phyloP scores from a whole-genome alignment of 2,888 invertebrate genomes.

The Drosophila percnosoma region DNA sequence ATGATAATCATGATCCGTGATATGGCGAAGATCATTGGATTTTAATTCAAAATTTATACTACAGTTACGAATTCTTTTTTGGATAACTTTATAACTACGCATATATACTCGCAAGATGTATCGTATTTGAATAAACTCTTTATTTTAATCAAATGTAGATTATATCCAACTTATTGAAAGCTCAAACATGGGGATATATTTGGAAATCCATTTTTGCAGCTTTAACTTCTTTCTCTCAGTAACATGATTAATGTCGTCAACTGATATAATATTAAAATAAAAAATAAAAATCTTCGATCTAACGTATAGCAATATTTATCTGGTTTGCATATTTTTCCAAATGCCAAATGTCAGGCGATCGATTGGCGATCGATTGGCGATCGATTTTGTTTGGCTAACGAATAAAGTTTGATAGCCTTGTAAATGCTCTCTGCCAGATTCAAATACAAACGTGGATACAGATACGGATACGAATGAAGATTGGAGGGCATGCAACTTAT shows the following conservation, averaged over 20 bases:
- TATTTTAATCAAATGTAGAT: not conserved
- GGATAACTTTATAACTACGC: not conserved
- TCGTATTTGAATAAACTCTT: not conserved
- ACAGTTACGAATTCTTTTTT: not conserved
- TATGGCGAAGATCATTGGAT: not conserved
- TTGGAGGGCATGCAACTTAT: slow-evolving; percentile 55
- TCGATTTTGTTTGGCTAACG: slow-evolving; percentile 17
- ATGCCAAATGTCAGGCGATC: slow-evolving; percentile 45
- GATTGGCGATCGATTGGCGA: slow-evolving; percentile 39
- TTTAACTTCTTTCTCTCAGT: not conserved
- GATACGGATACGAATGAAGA: slow-evolving; percentile 18
- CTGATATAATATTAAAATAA: not conserved
- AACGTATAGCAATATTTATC: not conserved
- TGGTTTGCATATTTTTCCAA: slow-evolving; percentile 25
- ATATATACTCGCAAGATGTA: no score
- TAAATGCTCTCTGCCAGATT: slow-evolving; percentile 12
- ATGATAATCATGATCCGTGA: not conserved
- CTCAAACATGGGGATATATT: not conserved
- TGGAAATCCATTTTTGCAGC: not conserved
- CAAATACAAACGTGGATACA: slow-evolving; percentile 6
- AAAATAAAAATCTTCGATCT: not conserved
- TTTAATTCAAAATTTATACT: not conserved
- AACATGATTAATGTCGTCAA: not conserved
- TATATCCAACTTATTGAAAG: not conserved
- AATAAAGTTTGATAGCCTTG: slow-evolving; percentile 10